Base-by-base conservation (phyloP, 2,888 invertebrate species). In the Galeopsomyia nigrocyanea region DNA sequence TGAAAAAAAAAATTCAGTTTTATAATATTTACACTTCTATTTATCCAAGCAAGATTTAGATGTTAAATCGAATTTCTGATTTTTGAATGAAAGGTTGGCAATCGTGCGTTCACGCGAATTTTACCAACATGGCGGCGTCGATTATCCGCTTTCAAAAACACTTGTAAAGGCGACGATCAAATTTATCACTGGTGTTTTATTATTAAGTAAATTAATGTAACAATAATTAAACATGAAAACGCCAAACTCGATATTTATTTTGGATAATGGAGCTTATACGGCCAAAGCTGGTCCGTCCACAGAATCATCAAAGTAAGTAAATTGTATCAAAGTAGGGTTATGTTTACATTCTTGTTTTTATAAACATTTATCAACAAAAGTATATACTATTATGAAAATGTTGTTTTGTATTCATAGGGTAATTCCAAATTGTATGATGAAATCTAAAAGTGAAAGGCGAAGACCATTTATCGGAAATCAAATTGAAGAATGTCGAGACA, bases 381-480 rank as follows among this genome's bases (percentile, higher is more conserved):
- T 73, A 39, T 26, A 55, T 31, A 26, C n/a, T 62, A 6, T 53
- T 55, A 0, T 26, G 0, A 26, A 63, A 49, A 51, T 50, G 22
- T 62, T 62, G 65, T 16, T 72, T 65, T 62, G 21, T 56, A 58
- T 67, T 65, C 62, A 67, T 79, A 92, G 91, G 81, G 83, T 95
- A 17, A 90, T 97, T 64, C 97, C 98, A 0, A 99, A 99, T 87
- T 97, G 96, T 82, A 95, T 99, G 39, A 96, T 97, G 91, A 99
- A 99, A 89, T 98, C 98, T 0, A 99, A 98, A 87, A 96, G 96
- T 65, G 99, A 99, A 87, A 89, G 97, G 67, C 92, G 98, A 13
- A 90, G 99, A 56, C 93, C 96, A 0, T 99, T 98, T 86, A 91
- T 99, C 69, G 98, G 94, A 0, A 92, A 94, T 80, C 98, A 99